A percentile compares a stretch with the other conserved stretches of the same genome.
Conservation (phyloP, 2,888 invertebrate species). For the Monochamus alternatus region DNA sequence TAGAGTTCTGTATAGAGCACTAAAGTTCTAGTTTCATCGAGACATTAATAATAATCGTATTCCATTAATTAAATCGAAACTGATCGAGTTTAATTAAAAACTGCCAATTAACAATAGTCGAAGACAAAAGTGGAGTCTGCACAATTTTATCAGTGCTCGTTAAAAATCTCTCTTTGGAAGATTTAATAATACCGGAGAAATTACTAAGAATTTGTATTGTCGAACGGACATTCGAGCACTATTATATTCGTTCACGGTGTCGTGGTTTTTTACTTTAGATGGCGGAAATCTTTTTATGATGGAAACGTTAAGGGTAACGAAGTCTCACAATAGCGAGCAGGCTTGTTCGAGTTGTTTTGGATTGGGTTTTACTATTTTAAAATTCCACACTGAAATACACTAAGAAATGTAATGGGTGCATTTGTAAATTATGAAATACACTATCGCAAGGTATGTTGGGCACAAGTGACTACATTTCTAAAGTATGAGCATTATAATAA, state of each 20-base stretch:
- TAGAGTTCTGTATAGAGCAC: background rate
- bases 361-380: no score
- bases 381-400: no score
- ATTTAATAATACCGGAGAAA: background rate
- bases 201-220: background rate
- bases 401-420: no score
- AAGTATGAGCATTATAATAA: no score
- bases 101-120: constrained; percentile 6
- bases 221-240: background rate
- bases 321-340: background rate
- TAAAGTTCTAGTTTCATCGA: constrained; percentile 1
- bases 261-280: background rate
- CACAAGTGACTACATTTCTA: no score
- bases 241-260: background rate
- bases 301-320: background rate
- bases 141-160: background rate
- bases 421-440: no score
- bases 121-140: background rate
- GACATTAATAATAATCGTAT: constrained; percentile 20
- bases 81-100: constrained; percentile 15
- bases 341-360: background rate
- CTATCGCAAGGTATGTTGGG: no score
- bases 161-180: background rate
- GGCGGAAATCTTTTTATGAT: background rate
- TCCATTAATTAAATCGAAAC: background rate